A percentile compares a stretch with the other conserved stretches of the same genome.
Evolutionary conservation across 1,140 invertebrate species (phyloP).

Genomic region (Drosophila sp.): DNA sequence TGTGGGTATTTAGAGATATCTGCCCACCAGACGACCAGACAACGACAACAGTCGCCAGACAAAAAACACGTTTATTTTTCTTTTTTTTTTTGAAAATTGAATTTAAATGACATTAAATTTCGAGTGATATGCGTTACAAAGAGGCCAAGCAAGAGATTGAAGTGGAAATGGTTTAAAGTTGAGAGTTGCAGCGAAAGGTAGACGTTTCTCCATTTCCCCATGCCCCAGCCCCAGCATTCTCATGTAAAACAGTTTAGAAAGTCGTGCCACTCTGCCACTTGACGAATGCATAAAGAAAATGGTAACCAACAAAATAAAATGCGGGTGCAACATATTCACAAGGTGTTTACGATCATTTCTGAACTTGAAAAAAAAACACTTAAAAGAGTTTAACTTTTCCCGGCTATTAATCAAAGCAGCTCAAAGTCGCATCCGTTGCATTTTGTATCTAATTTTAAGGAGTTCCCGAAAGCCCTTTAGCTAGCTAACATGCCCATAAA

Average conservation of each 20-base stretch:
- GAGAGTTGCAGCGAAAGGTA: constrained; percentile 26
- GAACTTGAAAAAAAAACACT: constrained; percentile 61
- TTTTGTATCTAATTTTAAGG: constrained; percentile 35
- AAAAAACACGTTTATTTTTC: constrained; percentile 54
- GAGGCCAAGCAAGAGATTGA: constrained; percentile 5
- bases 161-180: neutral
- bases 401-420: constrained; percentile 60
- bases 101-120: constrained; percentile 72
- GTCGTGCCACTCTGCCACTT: constrained; percentile 33
- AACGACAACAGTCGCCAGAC: neutral
- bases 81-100: constrained; percentile 61
- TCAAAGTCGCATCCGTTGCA: constrained; percentile 46
- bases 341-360: constrained; percentile 62
- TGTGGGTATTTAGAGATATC: constrained; percentile 4
- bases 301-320: constrained; percentile 26
- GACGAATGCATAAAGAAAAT: constrained; percentile 6
- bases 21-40: neutral
- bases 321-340: constrained; percentile 54
- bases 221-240: constrained; percentile 21
- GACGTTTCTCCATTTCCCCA: constrained; percentile 6
- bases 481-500: constrained; percentile 38
- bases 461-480: constrained; percentile 29
- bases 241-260: constrained; percentile 70
- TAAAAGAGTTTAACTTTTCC: constrained; percentile 33
- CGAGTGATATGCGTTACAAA: constrained; percentile 39